phyloP scores from a whole-genome alignment of 2,888 invertebrate genomes.

The Eupithecia inturbata region DNA sequence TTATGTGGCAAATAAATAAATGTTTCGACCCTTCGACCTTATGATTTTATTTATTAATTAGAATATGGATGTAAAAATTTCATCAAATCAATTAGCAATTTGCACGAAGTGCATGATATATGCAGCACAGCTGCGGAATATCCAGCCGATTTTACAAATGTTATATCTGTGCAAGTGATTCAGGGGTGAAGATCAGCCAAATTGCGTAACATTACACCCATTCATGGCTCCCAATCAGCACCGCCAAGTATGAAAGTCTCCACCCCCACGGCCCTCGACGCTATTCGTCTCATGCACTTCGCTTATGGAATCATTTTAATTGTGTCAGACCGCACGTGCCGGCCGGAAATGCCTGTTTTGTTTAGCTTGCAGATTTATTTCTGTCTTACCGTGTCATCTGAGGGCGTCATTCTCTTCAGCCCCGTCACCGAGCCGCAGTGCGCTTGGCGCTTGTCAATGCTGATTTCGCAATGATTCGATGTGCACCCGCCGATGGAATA shows the following conservation, averaged over 20 bases:
- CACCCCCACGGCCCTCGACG: constrained; percentile 36
- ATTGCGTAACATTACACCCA: constrained; percentile 73
- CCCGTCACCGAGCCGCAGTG: constrained; percentile 55
- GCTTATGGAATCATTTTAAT: constrained; percentile 62
- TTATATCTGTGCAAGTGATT: constrained; percentile 73
- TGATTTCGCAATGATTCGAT: constrained; percentile 67
- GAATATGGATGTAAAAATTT: background rate
- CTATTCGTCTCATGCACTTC: constrained; percentile 46
- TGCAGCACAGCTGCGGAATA: constrained; percentile 62
- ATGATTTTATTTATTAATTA: background rate
- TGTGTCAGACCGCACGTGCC: constrained; percentile 71
- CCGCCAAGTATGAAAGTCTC: constrained; percentile 59
- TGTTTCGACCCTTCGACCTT: background rate
- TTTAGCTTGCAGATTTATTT: constrained; percentile 82
- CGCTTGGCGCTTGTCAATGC: constrained; percentile 71
- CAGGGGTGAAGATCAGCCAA: constrained; percentile 66
- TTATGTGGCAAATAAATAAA: background rate
- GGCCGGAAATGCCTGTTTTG: constrained; percentile 80
- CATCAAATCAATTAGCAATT: constrained; percentile 16
- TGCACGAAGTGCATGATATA: constrained; percentile 54
- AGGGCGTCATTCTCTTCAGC: constrained; percentile 74
- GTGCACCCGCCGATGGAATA: constrained; percentile 63
- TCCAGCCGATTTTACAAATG: constrained; percentile 65
- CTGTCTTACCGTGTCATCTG: constrained; percentile 76
- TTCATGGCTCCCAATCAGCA: constrained; percentile 66